phyloP scores from a whole-genome alignment of 1,140 invertebrate species.

The Drosophila pectinifera region DNA sequence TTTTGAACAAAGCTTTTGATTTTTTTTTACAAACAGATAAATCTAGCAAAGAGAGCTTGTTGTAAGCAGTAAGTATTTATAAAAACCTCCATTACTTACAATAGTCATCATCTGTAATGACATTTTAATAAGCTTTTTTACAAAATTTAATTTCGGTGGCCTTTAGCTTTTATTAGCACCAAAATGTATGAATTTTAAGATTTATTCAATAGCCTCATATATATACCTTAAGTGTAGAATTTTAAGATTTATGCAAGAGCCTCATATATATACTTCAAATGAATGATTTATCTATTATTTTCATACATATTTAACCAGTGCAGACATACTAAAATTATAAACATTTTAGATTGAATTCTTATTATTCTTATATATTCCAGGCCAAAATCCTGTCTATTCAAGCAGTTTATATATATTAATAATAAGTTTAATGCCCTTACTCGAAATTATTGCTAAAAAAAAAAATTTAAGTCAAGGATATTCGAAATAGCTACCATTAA shows the following conservation, averaged over 20 bases:
- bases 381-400: not conserved
- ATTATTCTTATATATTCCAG: not conserved
- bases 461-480: not conserved
- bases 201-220: not conserved
- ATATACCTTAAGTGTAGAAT: no score
- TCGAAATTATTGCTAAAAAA: not conserved
- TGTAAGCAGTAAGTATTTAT: not conserved
- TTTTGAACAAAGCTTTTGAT: not conserved
- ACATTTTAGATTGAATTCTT: not conserved
- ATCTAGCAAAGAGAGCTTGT: not conserved
- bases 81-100: conserved; percentile 3
- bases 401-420: not conserved
- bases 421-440: not conserved
- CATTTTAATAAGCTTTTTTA: conserved; percentile 7
- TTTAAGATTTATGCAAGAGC: no score
- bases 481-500: not conserved
- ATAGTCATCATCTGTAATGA: conserved; percentile 5
- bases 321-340: not conserved
- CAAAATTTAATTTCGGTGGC: not conserved
- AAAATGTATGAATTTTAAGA: not conserved
- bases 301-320: no score
- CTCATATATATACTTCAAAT: no score
- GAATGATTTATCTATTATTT: not conserved
- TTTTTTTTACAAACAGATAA: not conserved
- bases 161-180: not conserved